Conservation (phyloP, 2,888 invertebrate species). For the Nephrotoma appendiculata region DNA sequence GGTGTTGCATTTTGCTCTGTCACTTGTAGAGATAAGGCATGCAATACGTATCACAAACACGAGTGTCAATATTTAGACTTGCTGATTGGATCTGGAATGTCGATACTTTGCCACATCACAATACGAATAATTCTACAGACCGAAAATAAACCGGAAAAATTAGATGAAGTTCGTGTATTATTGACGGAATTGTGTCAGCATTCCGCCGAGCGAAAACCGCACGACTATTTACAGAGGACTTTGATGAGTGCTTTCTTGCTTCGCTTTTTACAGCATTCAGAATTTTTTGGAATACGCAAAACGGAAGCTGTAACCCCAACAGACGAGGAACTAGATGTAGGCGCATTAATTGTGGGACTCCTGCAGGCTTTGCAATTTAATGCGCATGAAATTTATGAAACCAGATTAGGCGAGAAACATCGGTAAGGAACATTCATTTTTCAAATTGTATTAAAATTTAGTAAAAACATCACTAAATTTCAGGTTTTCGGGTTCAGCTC, state of each 20-base stretch:
- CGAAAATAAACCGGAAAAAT: slow-evolving; percentile 30
- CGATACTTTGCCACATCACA: slow-evolving; percentile 59
- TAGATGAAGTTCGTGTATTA: slow-evolving; percentile 31
- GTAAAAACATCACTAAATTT: background rate
- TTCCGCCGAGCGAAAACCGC: slow-evolving; percentile 40
- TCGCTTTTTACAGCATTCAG: slow-evolving; percentile 50
- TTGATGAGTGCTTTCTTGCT: slow-evolving; percentile 64
- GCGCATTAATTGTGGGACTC: slow-evolving; percentile 49
- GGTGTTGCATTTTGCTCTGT: slow-evolving; percentile 61
- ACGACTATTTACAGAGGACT: slow-evolving; percentile 59
- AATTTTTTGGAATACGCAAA: slow-evolving; percentile 42
- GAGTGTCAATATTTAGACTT: slow-evolving; percentile 64
- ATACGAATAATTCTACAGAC: slow-evolving; percentile 63
- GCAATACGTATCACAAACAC: slow-evolving; percentile 51
- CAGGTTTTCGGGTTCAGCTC: slow-evolving; percentile 36
- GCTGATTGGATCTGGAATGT: slow-evolving; percentile 67
- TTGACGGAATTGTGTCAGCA: slow-evolving; percentile 54
- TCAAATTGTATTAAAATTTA: background rate
- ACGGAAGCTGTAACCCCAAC: slow-evolving; percentile 33
- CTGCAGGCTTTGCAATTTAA: slow-evolving; percentile 71
- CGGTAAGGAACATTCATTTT: slow-evolving; percentile 18
- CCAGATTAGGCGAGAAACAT: slow-evolving; percentile 37
- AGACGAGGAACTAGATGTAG: slow-evolving; percentile 43
- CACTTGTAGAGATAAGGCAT: slow-evolving; percentile 47
- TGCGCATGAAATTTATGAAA: slow-evolving; percentile 70